These are phyloP conservation scores for Denticeps clupeoides DNA, from an alignment of 2,797 vertebrate species.

Conservation along the genomic window DNA sequence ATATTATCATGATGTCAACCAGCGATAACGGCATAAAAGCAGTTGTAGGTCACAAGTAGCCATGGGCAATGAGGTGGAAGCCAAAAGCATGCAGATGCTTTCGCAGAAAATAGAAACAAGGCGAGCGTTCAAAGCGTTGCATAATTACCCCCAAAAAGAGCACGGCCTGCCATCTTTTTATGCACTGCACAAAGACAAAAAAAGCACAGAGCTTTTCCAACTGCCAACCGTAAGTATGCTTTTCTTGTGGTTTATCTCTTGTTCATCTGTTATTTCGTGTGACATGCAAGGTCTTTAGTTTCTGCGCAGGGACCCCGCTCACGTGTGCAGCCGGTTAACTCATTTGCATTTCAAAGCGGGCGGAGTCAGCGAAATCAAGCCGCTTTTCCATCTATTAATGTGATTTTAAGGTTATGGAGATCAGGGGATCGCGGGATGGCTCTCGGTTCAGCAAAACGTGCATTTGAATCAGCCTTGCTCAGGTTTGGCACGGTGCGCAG, in stretches of 20 bases:
- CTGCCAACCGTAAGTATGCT: neutral
- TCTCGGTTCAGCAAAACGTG: slow-evolving; percentile 13
- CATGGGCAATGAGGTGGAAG: too few species aligned
- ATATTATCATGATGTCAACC: too few species aligned
- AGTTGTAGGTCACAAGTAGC: neutral
- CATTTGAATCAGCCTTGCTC: slow-evolving; percentile 24
- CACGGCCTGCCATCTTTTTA: too few species aligned
- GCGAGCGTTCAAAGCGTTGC: neutral
- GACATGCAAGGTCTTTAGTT: slow-evolving; percentile 8
- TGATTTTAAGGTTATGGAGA: slow-evolving; percentile 28
- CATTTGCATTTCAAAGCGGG: slow-evolving; percentile 32
- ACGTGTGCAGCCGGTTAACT: slow-evolving; percentile 23
- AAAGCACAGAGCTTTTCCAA: too few species aligned
- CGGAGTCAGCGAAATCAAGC: slow-evolving; percentile 26
- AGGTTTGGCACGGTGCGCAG: slow-evolving; percentile 14
- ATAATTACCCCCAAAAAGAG: too few species aligned
- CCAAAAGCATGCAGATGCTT: neutral
- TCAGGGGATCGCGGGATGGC: slow-evolving; percentile 17
- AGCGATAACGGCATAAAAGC: too few species aligned
- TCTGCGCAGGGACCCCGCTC: slow-evolving; percentile 8
- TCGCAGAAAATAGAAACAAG: neutral
- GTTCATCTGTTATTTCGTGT: neutral
- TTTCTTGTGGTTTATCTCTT: neutral
- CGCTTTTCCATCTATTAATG: slow-evolving; percentile 27
- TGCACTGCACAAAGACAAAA: too few species aligned